phyloP scores from a whole-genome alignment of 2,797 vertebrate species.

The Sebastes matsubarae region DNA sequence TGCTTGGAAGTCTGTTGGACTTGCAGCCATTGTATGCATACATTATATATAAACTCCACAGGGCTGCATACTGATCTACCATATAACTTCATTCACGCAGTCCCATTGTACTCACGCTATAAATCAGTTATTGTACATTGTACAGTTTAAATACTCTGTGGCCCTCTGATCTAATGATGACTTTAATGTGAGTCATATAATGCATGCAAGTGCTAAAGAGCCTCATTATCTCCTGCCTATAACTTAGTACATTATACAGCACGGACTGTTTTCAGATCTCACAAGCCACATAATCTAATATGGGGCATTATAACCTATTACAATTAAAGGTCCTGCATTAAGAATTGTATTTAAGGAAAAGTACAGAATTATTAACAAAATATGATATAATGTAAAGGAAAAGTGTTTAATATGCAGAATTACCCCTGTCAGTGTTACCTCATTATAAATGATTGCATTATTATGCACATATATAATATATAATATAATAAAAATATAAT shows the following conservation, averaged over 20 bases:
- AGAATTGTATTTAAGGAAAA: background rate
- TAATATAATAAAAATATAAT: background rate
- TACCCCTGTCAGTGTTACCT: background rate
- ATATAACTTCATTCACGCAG: background rate
- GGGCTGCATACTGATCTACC: background rate
- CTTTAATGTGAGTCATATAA: slow-evolving; percentile 35
- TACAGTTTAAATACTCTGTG: background rate
- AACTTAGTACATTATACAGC: background rate
- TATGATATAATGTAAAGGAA: background rate
- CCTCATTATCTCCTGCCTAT: background rate
- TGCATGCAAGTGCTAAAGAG: background rate
- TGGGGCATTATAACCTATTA: background rate
- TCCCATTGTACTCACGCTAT: background rate
- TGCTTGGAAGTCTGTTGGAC: background rate
- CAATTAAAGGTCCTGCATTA: background rate
- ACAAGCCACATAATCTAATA: background rate
- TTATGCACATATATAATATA: background rate
- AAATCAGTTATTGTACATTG: background rate
- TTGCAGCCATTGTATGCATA: background rate
- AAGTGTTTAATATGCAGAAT: background rate
- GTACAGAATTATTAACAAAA: background rate
- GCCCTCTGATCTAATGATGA: background rate
- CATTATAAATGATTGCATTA: no score
- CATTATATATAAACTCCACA: no score
- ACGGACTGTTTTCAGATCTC: background rate